Base-by-base conservation (phyloP, 2,113 vertebrate genomes). In the Rhinopomastus cyanomelas region DNA sequence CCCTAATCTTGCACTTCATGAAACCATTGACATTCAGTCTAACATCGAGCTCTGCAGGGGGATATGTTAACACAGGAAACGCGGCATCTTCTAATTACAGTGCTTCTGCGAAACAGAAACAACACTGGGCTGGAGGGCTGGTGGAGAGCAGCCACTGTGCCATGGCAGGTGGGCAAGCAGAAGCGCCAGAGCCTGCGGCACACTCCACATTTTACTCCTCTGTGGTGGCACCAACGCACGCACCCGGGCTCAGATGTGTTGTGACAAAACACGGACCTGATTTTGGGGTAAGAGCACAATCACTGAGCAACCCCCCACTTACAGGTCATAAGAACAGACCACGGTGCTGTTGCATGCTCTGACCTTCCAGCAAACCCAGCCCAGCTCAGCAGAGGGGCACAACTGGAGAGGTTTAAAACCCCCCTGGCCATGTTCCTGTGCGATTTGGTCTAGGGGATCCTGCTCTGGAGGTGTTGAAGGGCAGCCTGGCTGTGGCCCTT, bases 1-100 rank as follows among this genome's bases (percentile, higher is more conserved):
- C 90, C 44, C 71, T 94, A 92, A 95, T 95, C 86, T 95, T 87
- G 64, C 88, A 95, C 93, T 95, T 95, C 86, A 95, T 64, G 60
- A 93, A 95, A 71, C 66, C 78, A 81, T 92, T 95, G 95, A 67
- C 56, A 90, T 94, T 82, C 81, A 56, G 56, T 93, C 62, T 77
- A 73, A 90, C 59, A 56, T 92, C 84, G 93, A 82, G 67, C 88
- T 96, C 92, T 88, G 75, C 86, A 82, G 78, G 86, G 84, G 71
- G 81, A 91, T 62, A 87, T 8, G 48, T 60, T 93, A 93, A 88
- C 74, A 62, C 82, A 74, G 67, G 81, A 90, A 87, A 95, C 79
- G 65, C 44, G 76, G 27, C 84, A 88, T 88, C 86, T 91, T 88
- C 84, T 95, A 94, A 95, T 95, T 92, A 88, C 32, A 66, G 64